phyloP scores from a whole-genome alignment of 64 coral and sea anemone genomes.

The Orbicella faveolata region DNA sequence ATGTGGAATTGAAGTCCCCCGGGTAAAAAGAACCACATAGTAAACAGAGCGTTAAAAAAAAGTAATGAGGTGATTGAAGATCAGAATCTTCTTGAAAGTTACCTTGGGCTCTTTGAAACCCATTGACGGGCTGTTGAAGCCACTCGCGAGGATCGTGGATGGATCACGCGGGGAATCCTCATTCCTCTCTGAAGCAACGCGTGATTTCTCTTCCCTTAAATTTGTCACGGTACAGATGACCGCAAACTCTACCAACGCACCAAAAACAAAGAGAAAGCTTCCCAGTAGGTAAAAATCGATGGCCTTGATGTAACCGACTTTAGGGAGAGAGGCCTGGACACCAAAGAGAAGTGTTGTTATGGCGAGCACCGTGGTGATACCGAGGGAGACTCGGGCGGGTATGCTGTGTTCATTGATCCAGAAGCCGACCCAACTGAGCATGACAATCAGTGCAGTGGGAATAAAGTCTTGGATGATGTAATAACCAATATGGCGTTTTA shows the following conservation, averaged over 20 bases:
- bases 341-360: constrained; percentile 18
- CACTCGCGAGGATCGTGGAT: no score
- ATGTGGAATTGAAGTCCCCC: no score
- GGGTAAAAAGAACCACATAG: not conserved
- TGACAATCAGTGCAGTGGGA: not conserved
- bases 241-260: not conserved
- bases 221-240: not conserved
- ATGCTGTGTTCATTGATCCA: constrained; percentile 5
- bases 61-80: no score
- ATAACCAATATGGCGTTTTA: not conserved
- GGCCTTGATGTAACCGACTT: constrained; percentile 25
- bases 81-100: no score
- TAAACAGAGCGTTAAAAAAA: not conserved
- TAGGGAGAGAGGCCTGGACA: not conserved
- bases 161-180: no score
- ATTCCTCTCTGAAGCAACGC: no score
- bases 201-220: no score
- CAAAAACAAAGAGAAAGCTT: constrained; percentile 23
- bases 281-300: constrained; percentile 7
- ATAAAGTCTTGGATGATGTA: constrained; percentile 17
- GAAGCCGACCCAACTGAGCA: constrained; percentile 23
- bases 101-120: no score
- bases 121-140: no score
- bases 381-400: constrained; percentile 36
- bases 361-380: constrained; percentile 12